Conservation (phyloP, 2,888 invertebrate genomes). For the Dasypolia templi region DNA sequence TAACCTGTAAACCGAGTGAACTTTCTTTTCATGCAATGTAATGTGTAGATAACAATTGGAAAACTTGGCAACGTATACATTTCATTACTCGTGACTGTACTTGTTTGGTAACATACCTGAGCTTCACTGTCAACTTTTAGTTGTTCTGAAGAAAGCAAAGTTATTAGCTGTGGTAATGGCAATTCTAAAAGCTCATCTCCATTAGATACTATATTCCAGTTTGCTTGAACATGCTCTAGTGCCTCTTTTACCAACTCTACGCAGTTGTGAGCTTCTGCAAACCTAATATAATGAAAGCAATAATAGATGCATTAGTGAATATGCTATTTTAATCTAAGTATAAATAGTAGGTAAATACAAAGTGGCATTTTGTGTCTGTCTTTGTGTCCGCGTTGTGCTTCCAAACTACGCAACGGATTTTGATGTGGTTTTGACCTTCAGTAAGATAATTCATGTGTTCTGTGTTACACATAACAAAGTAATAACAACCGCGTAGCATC, state of each 20-base stretch:
- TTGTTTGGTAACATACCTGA: constrained; percentile 90
- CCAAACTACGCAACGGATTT: neutral
- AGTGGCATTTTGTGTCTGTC: neutral
- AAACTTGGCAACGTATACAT: neutral
- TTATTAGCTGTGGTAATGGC: constrained; percentile 94
- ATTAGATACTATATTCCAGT: constrained; percentile 94
- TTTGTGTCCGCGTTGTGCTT: neutral
- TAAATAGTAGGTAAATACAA: constrained; percentile 3
- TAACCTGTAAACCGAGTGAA: neutral
- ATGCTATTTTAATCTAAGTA: neutral
- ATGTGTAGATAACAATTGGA: neutral
- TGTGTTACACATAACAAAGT: too few relatives aligned
- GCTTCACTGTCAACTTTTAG: constrained; percentile 96
- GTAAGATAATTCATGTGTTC: neutral
- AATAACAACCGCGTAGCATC: too few relatives aligned
- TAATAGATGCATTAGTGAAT: constrained; percentile 51
- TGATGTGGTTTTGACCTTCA: neutral
- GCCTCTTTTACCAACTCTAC: constrained; percentile 94
- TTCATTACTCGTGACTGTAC: neutral
- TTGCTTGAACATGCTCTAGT: constrained; percentile 94
- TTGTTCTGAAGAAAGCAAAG: constrained; percentile 95
- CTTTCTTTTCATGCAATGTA: neutral
- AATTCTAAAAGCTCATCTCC: constrained; percentile 97
- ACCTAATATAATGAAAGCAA: constrained; percentile 87
- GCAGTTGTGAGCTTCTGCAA: constrained; percentile 97